Conservation (phyloP, 2,888 invertebrate species). For the Beris chalybata region DNA sequence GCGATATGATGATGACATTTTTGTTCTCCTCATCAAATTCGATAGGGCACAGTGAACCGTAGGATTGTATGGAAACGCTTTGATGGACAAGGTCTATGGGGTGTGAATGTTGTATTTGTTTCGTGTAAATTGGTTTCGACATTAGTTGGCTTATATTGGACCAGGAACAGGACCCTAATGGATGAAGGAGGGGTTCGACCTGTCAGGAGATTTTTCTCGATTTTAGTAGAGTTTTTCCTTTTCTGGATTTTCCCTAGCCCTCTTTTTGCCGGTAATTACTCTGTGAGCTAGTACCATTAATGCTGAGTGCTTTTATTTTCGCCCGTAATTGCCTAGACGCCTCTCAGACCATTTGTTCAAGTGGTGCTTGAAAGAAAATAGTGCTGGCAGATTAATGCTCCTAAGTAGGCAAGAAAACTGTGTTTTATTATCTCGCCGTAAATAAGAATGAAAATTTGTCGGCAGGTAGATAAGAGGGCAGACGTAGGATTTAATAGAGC, state of each 20-base stretch:
- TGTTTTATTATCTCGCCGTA: slow-evolving; percentile 23
- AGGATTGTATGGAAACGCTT: slow-evolving; percentile 18
- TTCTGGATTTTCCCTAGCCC: slow-evolving; percentile 1
- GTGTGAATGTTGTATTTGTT: slow-evolving; percentile 25
- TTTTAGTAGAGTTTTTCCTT: slow-evolving; percentile 2
- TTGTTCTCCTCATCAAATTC: slow-evolving; percentile 15
- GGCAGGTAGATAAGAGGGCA: too few species aligned
- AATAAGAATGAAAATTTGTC: too few species aligned
- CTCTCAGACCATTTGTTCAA: slow-evolving; percentile 29
- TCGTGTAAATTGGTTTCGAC: slow-evolving; percentile 35
- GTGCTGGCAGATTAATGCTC: slow-evolving; percentile 29
- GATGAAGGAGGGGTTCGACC: neutral
- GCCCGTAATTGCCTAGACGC: slow-evolving; percentile 31
- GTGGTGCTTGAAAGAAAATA: slow-evolving; percentile 23
- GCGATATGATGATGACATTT: neutral
- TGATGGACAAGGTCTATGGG: slow-evolving; percentile 8
- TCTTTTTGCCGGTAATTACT: slow-evolving; percentile 26
- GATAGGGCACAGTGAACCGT: slow-evolving; percentile 16
- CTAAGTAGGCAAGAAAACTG: slow-evolving; percentile 28
- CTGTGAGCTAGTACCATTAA: slow-evolving; percentile 28
- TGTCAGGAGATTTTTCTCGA: neutral
- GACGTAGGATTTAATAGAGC: too few species aligned
- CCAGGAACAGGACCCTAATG: too few species aligned
- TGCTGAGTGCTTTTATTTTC: slow-evolving; percentile 30
- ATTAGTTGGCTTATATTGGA: slow-evolving; percentile 1